Base-by-base conservation (phyloP, 2,888 invertebrate genomes). In the Coelogynopora nodosa region DNA sequence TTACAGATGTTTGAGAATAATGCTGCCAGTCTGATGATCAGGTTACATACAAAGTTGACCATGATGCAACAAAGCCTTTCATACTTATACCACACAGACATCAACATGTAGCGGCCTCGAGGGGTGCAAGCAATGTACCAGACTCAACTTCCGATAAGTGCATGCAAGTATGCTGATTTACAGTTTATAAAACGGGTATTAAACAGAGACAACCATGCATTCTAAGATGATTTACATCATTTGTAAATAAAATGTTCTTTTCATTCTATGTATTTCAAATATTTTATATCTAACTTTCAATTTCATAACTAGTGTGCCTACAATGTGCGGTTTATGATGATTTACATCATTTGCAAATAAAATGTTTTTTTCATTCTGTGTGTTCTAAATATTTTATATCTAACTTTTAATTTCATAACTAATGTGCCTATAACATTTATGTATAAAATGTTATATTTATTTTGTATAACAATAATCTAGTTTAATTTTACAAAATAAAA, bases 141-240 rank as follows among this genome's bases (percentile, higher is more conserved):
- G n/a, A n/a, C n/a, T n/a, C n/a, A n/a, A n/a, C n/a, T n/a, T n/a
- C n/a, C n/a, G n/a, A n/a, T n/a, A n/a, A n/a, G n/a, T n/a, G n/a
- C n/a, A n/a, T n/a, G 81, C 10, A 80, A 80, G n/a, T 80, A 5
- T 5, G n/a, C 10, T 10, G 81, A 80, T 80, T 23, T 80, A 23
- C 81, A 80, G 29, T 5, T 10, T 23, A 80, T 80, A 5, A 80
- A 80, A 80, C 10, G 2, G 81, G 29, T 28, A 10, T 28, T 80
- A 5, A 5, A 80, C 23, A 2, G 10, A n/a, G 81, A 10, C 23
- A 27, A 80, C 81, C 81, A 80, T 28, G 27, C 23, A 28, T 80
- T 80, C 81, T 80, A 80, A 5, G 81, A 80, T 80, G 5, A 80
- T 10, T 80, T 80, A 28, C 81, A 5, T 10, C 81, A 80, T n/a